Evolutionary conservation across 1,140 invertebrate genomes (phyloP).

Genomic region (Psix sp.): DNA sequence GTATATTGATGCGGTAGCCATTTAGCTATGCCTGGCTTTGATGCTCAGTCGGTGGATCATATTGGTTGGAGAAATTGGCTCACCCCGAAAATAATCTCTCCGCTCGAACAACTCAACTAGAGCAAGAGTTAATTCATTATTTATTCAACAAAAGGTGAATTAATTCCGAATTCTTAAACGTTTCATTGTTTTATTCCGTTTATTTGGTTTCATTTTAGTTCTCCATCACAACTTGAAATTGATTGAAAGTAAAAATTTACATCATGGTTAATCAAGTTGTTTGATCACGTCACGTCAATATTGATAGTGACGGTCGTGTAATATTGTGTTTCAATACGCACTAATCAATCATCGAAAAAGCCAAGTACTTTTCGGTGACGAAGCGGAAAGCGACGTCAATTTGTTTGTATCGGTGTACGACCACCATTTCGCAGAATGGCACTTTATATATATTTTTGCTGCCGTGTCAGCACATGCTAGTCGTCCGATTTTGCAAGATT

Average conservation of each 20-base stretch:
- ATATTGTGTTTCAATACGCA: slow-evolving; percentile 33
- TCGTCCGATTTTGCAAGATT: slow-evolving; percentile 49
- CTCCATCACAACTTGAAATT: no score
- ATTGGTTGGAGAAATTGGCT: slow-evolving; percentile 43
- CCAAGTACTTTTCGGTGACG: slow-evolving; percentile 30
- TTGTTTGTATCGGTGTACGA: slow-evolving; percentile 44
- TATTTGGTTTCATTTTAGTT: no score
- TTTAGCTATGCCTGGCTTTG: slow-evolving; percentile 31
- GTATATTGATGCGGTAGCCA: slow-evolving; percentile 28
- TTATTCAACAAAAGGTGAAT: no score
- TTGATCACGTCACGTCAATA: no score
- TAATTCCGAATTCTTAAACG: no score
- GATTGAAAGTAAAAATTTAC: no score
- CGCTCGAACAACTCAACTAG: no score
- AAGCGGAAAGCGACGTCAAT: slow-evolving; percentile 20
- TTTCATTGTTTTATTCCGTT: no score
- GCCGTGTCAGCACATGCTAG: slow-evolving; percentile 44
- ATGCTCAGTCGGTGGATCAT: slow-evolving; percentile 42
- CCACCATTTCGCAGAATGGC: no score
- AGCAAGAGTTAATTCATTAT: no score
- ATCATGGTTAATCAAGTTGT: no score
- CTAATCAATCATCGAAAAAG: slow-evolving; percentile 55
- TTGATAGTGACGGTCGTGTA: slow-evolving; percentile 17
- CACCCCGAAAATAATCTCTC: slow-evolving; percentile 40
- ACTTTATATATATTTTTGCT: slow-evolving; percentile 46